phyloP scores from a whole-genome alignment of 2,113 vertebrate genomes.

The Dicrurus megarhynchus region DNA sequence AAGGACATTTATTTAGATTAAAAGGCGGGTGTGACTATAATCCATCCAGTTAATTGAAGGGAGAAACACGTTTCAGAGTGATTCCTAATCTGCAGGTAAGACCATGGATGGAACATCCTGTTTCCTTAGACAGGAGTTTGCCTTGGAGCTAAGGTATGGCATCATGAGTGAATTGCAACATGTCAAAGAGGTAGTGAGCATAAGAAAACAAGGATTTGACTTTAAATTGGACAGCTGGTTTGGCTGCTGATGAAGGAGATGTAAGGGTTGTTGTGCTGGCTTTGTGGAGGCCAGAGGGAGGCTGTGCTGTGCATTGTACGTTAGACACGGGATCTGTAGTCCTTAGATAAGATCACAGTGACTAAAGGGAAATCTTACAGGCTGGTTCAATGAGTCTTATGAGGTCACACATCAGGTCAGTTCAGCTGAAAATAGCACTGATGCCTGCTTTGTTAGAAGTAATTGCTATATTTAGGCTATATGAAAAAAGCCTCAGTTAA shows the following conservation, averaged over 20 bases:
- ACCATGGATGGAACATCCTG: background rate
- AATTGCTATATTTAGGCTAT: background rate
- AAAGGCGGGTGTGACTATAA: background rate
- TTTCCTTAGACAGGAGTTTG: background rate
- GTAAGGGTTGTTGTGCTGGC: background rate
- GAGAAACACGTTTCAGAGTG: background rate
- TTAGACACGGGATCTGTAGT: background rate
- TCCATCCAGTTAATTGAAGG: background rate
- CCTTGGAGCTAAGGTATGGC: background rate
- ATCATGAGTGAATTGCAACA: background rate
- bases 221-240: background rate
- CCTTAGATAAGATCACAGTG: background rate
- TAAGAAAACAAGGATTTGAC: background rate
- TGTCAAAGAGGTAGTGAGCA: background rate
- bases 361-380: background rate
- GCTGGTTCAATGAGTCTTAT: background rate
- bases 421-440: background rate
- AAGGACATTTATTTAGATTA: background rate
- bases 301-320: background rate
- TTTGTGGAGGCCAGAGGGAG: background rate
- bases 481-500: background rate
- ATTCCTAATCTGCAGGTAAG: background rate
- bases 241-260: background rate
- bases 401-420: background rate
- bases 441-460: background rate